Evolutionary conservation across 2,888 invertebrate genomes (phyloP), one percentile per base, ranked within the genome.

Genomic region (Dysmachus trigonus): DNA sequence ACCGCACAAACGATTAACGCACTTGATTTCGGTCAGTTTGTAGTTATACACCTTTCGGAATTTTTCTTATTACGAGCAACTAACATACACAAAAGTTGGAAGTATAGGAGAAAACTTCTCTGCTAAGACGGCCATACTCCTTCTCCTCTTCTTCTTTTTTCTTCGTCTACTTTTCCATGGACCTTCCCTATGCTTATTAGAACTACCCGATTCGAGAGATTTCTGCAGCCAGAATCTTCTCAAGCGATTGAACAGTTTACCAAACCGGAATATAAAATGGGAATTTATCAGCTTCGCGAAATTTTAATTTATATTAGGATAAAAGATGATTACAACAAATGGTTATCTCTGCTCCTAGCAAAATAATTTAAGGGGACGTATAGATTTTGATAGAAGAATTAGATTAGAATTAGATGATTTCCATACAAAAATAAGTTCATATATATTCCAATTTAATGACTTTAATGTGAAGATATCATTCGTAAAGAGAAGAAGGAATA

Each of bases 91-190:
- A 74, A 85, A 85, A 85, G 74, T 85, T 85, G 51, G 51, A 73
- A 85, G 76, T 85, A 35, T 77, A 47, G 74, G 33, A 85, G 85
- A 86, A 79, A 87, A 87, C 87, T 87, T 81, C 86, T 81, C 74
- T 76, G 85, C 86, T 51, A 85, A 82, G 86, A 85, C 87, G 83
- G 88, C 88, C 88, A 88, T 88, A 87, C 86, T 87, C 41, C 53
- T 88, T 87, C 76, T 87, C 85, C 18, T 74, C 71, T 79, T 85
- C 85, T 85, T 87, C 87, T 85, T 87, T 84, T 87, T 87, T 72
- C 47, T 73, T 84, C 72, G 71, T 72, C 41, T 38, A 83, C 83
- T 83, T 85, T 82, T 82, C 35, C 81, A 35, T 33, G 72, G 72
- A n/a, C 30, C 72, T 72, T 71, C 27, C 83, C 72, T 38, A 8